Base-by-base conservation (phyloP, 2,888 invertebrate species). In the Pachycephus smyrnensis region DNA sequence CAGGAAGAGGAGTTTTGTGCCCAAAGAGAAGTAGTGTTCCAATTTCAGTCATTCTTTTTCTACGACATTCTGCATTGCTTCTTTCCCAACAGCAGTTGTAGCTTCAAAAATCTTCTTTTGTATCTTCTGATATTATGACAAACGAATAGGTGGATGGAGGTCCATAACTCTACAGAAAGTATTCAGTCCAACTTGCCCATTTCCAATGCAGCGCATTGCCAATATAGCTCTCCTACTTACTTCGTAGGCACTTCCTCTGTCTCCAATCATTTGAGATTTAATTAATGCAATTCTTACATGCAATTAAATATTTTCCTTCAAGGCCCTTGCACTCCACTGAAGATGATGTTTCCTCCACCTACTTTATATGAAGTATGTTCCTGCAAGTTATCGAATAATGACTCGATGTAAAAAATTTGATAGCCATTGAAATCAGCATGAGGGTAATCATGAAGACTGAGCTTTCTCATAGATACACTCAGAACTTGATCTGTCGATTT, bases 101-200 rank as follows among this genome's bases (percentile, higher is more conserved):
- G 78, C 78, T n/a, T 69, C 35, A 11, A 78, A 23, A 12, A 78
- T 69, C 15, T 36, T 40, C 31, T 76, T 74, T 15, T 31, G 33
- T 31, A 78, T 37, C 9, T 69, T 69, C 11, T 55, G 35, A 31
- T 76, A 76, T 4, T 75, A 55, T 31, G 69, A 32, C 4, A 33
- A 55, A 37, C 71, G 36, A 1, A 78, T 76, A 32, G 76, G 71
- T 71, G 78, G 15, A 0, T 69, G 76, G n/a, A 73, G 68, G 32
- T 78, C 78, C 76, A 78, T 76, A 30, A 78, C 37, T 36, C 78
- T 76, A 23, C 78, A 78, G 55, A 78, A 76, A 55, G 73, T 76
- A n/a, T 75, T 37, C n/a, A 78, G 35, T n/a, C 75, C 75, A 4
- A 68, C 76, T 32, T 37, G 35, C 15, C 75, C 71, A 55, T 74